phyloP scores from a whole-genome alignment of 2,113 vertebrate species.

The Myiozetetes cayanensis region DNA sequence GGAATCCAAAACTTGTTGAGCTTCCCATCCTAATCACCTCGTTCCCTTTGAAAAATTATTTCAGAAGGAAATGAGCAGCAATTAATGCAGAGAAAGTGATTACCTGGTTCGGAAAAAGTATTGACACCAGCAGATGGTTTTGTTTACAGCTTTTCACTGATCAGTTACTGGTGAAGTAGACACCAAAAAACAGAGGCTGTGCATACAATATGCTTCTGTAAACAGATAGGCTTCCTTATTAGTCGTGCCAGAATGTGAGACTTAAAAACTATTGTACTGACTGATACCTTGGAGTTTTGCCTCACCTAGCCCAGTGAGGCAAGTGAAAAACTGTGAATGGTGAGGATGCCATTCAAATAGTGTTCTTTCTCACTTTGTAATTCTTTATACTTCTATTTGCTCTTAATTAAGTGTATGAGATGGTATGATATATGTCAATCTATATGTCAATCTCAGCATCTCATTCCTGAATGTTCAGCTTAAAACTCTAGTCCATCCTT shows the following conservation, averaged over 20 bases:
- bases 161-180: neutral
- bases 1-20: neutral
- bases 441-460: neutral
- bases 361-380: neutral
- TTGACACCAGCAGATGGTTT: constrained; percentile 41
- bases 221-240: neutral
- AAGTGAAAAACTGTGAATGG: neutral
- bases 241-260: neutral
- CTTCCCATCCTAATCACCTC: neutral
- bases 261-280: neutral
- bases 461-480: neutral
- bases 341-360: neutral
- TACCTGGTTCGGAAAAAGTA: constrained; percentile 22
- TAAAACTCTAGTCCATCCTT: neutral
- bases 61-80: neutral
- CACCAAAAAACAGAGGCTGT: neutral
- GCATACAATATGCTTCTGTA: neutral
- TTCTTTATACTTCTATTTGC: neutral
- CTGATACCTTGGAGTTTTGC: no score
- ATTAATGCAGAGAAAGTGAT: neutral
- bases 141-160: constrained; percentile 20
- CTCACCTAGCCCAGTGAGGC: neutral
- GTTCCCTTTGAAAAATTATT: neutral
- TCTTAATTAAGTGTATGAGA: neutral
- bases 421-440: neutral